Conservation (phyloP, 2,113 vertebrate species). For the Kryptolebias marmoratus region DNA sequence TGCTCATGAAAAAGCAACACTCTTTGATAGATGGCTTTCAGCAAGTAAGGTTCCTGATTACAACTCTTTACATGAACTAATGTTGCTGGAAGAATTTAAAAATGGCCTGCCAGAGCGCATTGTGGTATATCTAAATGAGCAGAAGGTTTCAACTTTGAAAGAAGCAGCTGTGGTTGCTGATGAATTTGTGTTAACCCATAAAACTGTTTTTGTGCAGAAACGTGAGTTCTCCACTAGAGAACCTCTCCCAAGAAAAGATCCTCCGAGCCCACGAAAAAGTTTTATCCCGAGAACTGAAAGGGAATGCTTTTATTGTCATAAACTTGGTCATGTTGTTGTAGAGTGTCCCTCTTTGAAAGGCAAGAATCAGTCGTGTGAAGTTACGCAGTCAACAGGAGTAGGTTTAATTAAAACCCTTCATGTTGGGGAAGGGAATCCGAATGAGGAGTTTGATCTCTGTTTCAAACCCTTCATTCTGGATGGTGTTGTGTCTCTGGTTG, state of each 20-base stretch:
- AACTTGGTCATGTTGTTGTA: not conserved
- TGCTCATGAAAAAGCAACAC: not conserved
- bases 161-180: not conserved
- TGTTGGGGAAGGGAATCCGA: not conserved
- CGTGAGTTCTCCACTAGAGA: not conserved
- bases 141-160: not conserved
- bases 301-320: not conserved
- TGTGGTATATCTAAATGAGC: not conserved
- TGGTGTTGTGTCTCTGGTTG: not conserved
- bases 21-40: not conserved
- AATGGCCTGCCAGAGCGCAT: not conserved
- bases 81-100: not conserved
- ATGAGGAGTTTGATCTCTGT: not conserved
- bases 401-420: not conserved
- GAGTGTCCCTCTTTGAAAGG: not conserved
- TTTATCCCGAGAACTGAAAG: not conserved
- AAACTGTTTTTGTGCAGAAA: not conserved
- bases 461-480: not conserved
- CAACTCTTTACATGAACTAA: not conserved
- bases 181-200: not conserved
- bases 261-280: not conserved
- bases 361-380: not conserved
- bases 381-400: not conserved
- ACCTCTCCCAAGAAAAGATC: too few species aligned
- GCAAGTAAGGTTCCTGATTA: not conserved